Base-by-base conservation (phyloP, 2,113 vertebrate species). In the Puntigrus tetrazona region DNA sequence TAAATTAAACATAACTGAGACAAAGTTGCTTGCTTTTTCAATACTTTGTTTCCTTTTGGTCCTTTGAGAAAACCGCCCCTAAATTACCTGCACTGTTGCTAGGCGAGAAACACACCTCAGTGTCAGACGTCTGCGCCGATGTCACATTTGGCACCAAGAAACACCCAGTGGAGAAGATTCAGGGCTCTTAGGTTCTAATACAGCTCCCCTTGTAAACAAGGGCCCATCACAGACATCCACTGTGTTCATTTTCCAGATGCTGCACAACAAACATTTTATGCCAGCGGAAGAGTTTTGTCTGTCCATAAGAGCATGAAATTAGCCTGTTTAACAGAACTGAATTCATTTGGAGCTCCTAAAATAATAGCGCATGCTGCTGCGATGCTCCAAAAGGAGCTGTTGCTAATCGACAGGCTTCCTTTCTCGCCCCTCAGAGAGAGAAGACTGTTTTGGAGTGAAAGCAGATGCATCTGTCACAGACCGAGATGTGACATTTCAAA, bases 301-400 rank as follows among this genome's bases (percentile, higher is more conserved):
- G 82, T 84, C 83, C 73, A 86, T 74, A 86, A 85, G 82, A 84
- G 86, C 85, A 91, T 89, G 85, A 87, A 89, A 89, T 89, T 86
- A 87, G 79, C 79, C 87, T 76, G 82, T 89, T 88, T 87, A 86
- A 86, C 81, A 75, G 82, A 87, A 87, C 55, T 72, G 85, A 89
- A 89, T 88, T 83, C 81, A 89, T 86, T 86, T 85, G 72, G 41
- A 52, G 87, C 36, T 84, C 81, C 86, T 90, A 90, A 89, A 89
- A 89, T 88, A 89, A 86, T 77, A 88, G 85, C 59, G 78, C 63
- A 80, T 55, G 69, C 74, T 34, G 79, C 77, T 59, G 55, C 72
- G 83, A 50, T 27, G 52, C 78, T 84, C 52, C 50, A 73, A 61
- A 67, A 41, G 59, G 72, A 85, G 31, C 85, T 77, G 63, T 45